Percentiles rank a stretch among this genome's conserved stretches.
Conservation (phyloP, 2,113 vertebrate genomes). For the Hemiscyllium ocellatum region DNA sequence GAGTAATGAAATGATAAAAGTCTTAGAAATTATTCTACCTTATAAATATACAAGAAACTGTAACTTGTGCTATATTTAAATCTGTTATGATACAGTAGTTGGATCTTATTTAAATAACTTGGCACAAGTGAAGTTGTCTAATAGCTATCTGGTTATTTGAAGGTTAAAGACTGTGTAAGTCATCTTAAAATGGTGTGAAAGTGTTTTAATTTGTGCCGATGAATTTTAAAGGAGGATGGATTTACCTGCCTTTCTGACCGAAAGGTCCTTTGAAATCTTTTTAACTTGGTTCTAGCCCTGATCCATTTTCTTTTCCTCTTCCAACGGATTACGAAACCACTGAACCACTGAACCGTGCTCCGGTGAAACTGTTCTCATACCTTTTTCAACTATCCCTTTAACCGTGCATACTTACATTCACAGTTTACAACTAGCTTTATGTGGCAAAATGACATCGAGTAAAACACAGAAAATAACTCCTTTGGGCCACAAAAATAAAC, state of each 20-base stretch:
- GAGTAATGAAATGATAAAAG: background rate
- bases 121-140: background rate
- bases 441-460: background rate
- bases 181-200: too few relatives aligned
- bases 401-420: background rate
- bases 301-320: background rate
- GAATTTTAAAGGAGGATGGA: too few relatives aligned
- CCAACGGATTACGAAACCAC: background rate
- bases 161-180: too few relatives aligned
- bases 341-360: background rate
- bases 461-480: background rate
- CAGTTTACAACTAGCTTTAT: background rate
- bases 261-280: background rate
- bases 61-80: background rate
- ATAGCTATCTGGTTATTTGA: background rate
- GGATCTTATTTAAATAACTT: background rate
- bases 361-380: background rate
- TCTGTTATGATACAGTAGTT: background rate
- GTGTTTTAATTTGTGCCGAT: too few relatives aligned
- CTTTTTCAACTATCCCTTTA: background rate
- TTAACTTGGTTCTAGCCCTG: background rate
- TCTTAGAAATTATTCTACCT: background rate
- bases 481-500: background rate
- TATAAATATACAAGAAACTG: background rate
- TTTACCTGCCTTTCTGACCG: too few relatives aligned